phyloP scores from a whole-genome alignment of 2,888 invertebrate genomes.

The Scaptodrosophila latifasciaeformis region DNA sequence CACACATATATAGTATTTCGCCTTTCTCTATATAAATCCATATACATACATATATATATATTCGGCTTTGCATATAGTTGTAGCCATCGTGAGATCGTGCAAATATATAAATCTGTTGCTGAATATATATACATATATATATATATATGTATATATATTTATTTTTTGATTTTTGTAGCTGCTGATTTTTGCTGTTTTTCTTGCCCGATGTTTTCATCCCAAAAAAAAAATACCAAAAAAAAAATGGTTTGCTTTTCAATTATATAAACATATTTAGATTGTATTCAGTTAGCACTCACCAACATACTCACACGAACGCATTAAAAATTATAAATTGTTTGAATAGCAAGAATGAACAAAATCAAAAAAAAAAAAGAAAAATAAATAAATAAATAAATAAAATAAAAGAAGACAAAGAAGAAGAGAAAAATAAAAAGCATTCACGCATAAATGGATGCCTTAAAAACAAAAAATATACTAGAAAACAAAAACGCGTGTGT shows the following conservation, averaged over 20 bases:
- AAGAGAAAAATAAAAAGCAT: slow-evolving; percentile 7
- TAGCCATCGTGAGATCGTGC: too few relatives aligned
- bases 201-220: slow-evolving; percentile 30
- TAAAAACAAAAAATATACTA: neutral
- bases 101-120: too few relatives aligned
- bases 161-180: slow-evolving; percentile 26
- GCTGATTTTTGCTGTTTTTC: slow-evolving; percentile 34
- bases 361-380: slow-evolving; percentile 58
- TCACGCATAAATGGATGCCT: neutral
- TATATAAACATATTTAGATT: slow-evolving; percentile 67
- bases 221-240: too few relatives aligned
- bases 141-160: neutral
- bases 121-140: slow-evolving; percentile 20
- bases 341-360: slow-evolving; percentile 39
- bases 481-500: neutral
- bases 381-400: slow-evolving; percentile 21
- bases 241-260: slow-evolving; percentile 61
- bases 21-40: slow-evolving; percentile 25
- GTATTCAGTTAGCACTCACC: slow-evolving; percentile 52
- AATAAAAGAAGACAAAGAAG: slow-evolving; percentile 13
- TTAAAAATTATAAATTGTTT: slow-evolving; percentile 44
- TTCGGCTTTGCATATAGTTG: too few relatives aligned
- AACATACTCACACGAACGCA: slow-evolving; percentile 8
- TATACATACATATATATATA: slow-evolving; percentile 4
- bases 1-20: neutral